These are phyloP conservation scores for Cyclura pinguis DNA, from an alignment of 2,797 vertebrate genomes.

Conservation along the genomic window DNA sequence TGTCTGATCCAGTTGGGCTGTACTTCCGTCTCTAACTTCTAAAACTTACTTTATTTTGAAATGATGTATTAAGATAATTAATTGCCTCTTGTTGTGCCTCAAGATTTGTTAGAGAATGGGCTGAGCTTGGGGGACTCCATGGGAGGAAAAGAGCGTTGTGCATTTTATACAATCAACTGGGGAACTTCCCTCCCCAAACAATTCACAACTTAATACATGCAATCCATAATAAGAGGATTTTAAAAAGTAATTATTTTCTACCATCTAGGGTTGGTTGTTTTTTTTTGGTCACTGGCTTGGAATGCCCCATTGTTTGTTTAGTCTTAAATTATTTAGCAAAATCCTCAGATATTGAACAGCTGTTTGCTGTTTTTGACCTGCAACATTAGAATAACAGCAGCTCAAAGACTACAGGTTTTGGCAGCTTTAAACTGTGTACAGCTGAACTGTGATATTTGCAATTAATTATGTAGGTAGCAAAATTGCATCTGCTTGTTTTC, in stretches of 20 bases:
- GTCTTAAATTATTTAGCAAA: conserved; percentile 72
- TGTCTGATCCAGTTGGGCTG: neutral
- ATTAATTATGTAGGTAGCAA: conserved; percentile 67
- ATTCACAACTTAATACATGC: conserved; percentile 15
- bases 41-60: neutral
- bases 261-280: neutral
- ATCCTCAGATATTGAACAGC: conserved; percentile 70
- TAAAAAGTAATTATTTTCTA: conserved; percentile 63
- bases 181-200: conserved; percentile 35
- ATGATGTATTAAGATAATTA: conserved; percentile 33
- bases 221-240: conserved; percentile 67
- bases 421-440: conserved; percentile 64
- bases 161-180: conserved; percentile 34
- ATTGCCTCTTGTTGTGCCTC: conserved; percentile 8
- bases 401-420: conserved; percentile 69
- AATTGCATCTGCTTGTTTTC: conserved; percentile 72
- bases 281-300: conserved; percentile 26
- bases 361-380: conserved; percentile 72
- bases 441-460: conserved; percentile 68
- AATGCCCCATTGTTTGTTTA: conserved; percentile 61
- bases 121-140: neutral
- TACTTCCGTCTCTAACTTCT: neutral
- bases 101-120: neutral
- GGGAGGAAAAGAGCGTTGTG: conserved; percentile 11
- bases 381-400: conserved; percentile 64